phyloP scores from a whole-genome alignment of 2,113 vertebrate genomes.

The Macaca nemestrina region DNA sequence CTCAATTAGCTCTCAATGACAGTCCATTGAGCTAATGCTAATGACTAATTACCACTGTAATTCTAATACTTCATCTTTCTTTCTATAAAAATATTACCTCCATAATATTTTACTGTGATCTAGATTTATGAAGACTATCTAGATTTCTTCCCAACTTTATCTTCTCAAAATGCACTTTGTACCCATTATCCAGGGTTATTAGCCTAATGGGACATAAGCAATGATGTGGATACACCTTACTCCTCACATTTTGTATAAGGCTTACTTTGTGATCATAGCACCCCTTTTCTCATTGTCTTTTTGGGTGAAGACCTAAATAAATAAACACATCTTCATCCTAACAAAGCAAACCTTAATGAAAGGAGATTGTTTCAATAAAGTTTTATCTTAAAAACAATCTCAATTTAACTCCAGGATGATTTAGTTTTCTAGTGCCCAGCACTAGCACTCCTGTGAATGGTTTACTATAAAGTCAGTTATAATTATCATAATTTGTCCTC shows the following conservation, averaged over 20 bases:
- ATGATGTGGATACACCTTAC: background rate
- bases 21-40: background rate
- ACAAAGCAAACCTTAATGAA: background rate
- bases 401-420: background rate
- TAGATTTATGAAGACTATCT: background rate
- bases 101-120: background rate
- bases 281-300: background rate
- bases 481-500: background rate
- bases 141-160: background rate
- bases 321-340: background rate
- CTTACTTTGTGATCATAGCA: background rate
- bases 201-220: background rate
- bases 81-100: background rate
- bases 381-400: background rate
- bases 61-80: background rate
- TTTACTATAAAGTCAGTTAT: background rate
- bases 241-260: background rate
- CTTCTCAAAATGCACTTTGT: background rate
- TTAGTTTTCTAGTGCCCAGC: background rate
- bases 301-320: background rate
- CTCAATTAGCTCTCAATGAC: background rate
- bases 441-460: background rate
- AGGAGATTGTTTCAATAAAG: background rate
- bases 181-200: background rate
- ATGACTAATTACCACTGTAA: background rate